Conservation (phyloP, 2,888 invertebrate genomes). For the Dryobotodes eremita region DNA sequence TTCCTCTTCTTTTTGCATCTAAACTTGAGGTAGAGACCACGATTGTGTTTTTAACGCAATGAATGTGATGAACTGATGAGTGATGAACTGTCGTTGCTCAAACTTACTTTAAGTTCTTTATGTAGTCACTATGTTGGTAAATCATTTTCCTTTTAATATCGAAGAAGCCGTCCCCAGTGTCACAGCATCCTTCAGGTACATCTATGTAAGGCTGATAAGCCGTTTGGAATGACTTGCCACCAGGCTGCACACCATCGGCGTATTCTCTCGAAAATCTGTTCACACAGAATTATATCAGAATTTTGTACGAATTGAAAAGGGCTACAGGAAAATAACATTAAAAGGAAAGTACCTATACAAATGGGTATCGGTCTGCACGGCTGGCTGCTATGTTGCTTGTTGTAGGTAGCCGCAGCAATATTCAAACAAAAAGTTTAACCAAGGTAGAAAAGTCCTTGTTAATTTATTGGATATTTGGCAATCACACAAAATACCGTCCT, state of each 20-base stretch:
- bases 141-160: constrained; percentile 1
- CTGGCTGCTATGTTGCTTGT: too few relatives aligned
- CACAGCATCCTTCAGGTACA: constrained; percentile 16
- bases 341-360: not conserved
- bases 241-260: not conserved
- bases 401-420: not conserved
- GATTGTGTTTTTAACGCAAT: not conserved
- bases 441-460: too few relatives aligned
- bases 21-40: not conserved
- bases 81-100: not conserved
- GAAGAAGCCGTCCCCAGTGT: constrained; percentile 27
- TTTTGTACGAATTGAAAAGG: not conserved
- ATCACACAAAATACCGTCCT: too few relatives aligned
- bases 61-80: not conserved
- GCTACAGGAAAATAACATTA: not conserved
- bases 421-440: not conserved
- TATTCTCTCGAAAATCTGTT: constrained; percentile 27
- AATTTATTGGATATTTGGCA: not conserved
- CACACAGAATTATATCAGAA: not conserved
- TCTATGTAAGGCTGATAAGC: constrained; percentile 3
- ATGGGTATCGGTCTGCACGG: too few relatives aligned
- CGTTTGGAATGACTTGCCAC: constrained; percentile 7
- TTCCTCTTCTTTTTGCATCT: not conserved
- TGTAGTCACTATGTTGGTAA: not conserved
- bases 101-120: constrained; percentile 7